Conservation (phyloP, 2,888 invertebrate species). For the Plebejus argus region DNA sequence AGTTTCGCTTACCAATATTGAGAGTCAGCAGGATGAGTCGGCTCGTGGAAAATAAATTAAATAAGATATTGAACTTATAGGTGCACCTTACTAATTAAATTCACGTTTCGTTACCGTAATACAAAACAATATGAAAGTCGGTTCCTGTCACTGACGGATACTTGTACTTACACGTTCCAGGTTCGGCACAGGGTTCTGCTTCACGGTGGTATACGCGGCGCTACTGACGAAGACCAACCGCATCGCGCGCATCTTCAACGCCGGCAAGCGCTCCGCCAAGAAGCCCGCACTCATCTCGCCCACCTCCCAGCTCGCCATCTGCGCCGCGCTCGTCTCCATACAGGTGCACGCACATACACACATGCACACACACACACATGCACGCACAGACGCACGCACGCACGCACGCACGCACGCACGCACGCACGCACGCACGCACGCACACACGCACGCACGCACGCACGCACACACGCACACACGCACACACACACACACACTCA, state of each 20-base stretch:
- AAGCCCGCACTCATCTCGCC: conserved; percentile 96
- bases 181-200: conserved; percentile 94
- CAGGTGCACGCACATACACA: conserved; percentile 82
- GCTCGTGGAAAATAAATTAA: no score
- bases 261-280: conserved; percentile 95
- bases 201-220: conserved; percentile 98
- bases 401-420: no score
- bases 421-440: no score
- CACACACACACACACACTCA: no score
- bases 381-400: no score
- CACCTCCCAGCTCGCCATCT: conserved; percentile 93
- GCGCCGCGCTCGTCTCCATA: conserved; percentile 90
- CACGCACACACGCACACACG: no score
- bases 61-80: no score
- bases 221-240: conserved; percentile 98
- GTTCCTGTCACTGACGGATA: background rate
- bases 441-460: no score
- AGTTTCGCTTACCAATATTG: background rate
- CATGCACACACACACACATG: conserved; percentile 29
- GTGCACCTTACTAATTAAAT: no score
- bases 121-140: no score
- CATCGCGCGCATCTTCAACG: conserved; percentile 97
- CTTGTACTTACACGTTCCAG: conserved; percentile 59
- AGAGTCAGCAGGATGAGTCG: no score
- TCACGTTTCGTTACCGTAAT: no score